Base-by-base conservation (phyloP, 2,888 invertebrate genomes). In the Drosophila paramelanica region DNA sequence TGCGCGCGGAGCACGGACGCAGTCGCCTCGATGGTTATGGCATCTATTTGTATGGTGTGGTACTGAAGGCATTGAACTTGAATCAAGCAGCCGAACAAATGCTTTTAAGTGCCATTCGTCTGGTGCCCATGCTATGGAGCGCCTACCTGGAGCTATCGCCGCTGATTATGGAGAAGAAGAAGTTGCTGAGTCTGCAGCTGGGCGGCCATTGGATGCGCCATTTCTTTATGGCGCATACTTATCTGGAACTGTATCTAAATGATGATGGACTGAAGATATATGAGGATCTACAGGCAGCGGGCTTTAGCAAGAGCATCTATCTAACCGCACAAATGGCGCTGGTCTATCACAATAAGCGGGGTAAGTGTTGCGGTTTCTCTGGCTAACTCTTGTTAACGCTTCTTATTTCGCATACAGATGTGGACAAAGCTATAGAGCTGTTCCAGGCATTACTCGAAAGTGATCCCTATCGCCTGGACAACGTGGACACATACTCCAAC, bases 401-500 rank as follows among this genome's bases (percentile, higher is more conserved):
- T 13, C 25, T 13, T 17, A 1, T 11, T 6, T 45, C 10, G 5
- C 5, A 59, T 59, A 55, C 92, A 97, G 98, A 98, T 93, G 96
- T 98, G 20, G 98, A 97, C 87, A 95, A 96, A 81, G 98, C 98
- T 0, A 95, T 98, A 58, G 94, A 95, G 71, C 94, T 96, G 52
- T 99, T 99, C 90, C 95, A 96, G 90, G 94, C 95, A 71, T 94
- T 99, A 31, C 95, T 96, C 79, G 95, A 95, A 81, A 93, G 94
- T 83, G 99, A 99, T 93, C 99, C 99, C 0, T 98, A 95, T 91
- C 94, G 99, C 45, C 93, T 99, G 39, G 99, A 99, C 89, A 97
- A 98, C 91, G 96, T 99, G 94, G 99, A 99, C 92, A 97, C 97
- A 0, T 99, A 97, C 92, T 99, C 99, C 4, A 99, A 99, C 93